Base-by-base conservation (phyloP, 2,113 vertebrate species). In the Natator depressus region DNA sequence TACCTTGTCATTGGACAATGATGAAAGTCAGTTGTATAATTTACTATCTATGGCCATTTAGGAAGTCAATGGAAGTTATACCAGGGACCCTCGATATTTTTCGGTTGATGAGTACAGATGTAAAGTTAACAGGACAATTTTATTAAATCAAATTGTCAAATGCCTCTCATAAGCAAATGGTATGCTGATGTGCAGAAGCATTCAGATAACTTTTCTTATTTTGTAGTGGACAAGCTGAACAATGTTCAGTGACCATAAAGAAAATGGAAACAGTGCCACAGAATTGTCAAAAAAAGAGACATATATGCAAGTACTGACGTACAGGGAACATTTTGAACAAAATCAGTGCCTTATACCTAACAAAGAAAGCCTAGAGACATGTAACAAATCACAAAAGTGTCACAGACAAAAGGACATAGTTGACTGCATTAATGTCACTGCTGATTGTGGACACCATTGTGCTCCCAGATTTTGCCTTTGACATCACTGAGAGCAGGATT, bases 1-100 rank as follows among this genome's bases (percentile, higher is more conserved):
- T 82, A 84, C 50, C 69, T 97, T 93, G 95, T 95, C 25, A 84
- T 86, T 84, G 93, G 49, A n/a, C 7, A 9, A 80, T 91, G 97
- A 84, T 51, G 27, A 91, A 93, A 94, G 75, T 54, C 53, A 72
- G 47, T 94, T 93, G 85, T 86, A 20, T 93, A 85, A 96, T 90
- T 88, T 89, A 80, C 72, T 20, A 89, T 81, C 31, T 82, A 25
- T 91, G 89, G 75, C 16, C 29, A 90, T 38, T 76, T 89, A 87
- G 55, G 20, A 75, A 86, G 10, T 62, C 54, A 88, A n/a, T 84
- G 42, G 3, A 69, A 35, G 80, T 38, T 80, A 80, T 5, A 69
- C 1, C 49, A 88, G 38, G 53, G 92, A 6, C 0, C 8, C 57
- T 86, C 89, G 10, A 9, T 88, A 12, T 62, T 50, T 46, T 82